phyloP scores from a whole-genome alignment of 2,797 vertebrate species.

The Nyctalus aviator region DNA sequence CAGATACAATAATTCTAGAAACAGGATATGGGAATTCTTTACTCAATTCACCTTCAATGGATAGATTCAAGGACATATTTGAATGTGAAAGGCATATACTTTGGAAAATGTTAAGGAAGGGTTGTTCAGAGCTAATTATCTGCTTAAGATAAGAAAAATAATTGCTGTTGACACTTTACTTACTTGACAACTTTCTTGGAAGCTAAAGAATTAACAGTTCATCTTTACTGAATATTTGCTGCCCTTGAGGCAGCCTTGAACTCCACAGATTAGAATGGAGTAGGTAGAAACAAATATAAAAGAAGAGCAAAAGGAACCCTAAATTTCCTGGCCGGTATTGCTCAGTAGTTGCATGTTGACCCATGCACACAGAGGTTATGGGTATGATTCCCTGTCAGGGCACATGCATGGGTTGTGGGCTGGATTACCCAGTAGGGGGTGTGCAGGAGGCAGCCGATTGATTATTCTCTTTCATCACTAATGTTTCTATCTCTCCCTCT shows the following conservation, averaged over 20 bases:
- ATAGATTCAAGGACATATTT: slow-evolving; percentile 58
- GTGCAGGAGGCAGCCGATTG: too few relatives aligned
- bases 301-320: slow-evolving; percentile 1
- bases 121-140: slow-evolving; percentile 45
- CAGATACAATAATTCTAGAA: slow-evolving; percentile 61
- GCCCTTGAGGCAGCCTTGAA: not conserved
- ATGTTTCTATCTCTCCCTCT: too few relatives aligned
- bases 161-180: slow-evolving; percentile 54
- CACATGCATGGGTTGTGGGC: too few relatives aligned
- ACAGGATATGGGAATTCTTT: slow-evolving; percentile 57
- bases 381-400: too few relatives aligned
- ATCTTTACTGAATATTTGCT: slow-evolving; percentile 36
- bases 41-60: slow-evolving; percentile 50
- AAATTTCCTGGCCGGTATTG: not conserved
- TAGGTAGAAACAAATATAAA: slow-evolving; percentile 46
- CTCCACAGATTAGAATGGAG: not conserved
- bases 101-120: slow-evolving; percentile 59
- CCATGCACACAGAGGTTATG: too few relatives aligned
- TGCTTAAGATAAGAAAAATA: slow-evolving; percentile 66
- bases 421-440: too few relatives aligned
- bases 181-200: slow-evolving; percentile 26
- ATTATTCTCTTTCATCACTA: too few relatives aligned
- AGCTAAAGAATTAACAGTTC: slow-evolving; percentile 38
- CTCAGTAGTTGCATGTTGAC: too few relatives aligned
- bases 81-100: slow-evolving; percentile 40